Base-by-base conservation (phyloP, 2,113 vertebrate genomes). In the Spea multiplicata region DNA sequence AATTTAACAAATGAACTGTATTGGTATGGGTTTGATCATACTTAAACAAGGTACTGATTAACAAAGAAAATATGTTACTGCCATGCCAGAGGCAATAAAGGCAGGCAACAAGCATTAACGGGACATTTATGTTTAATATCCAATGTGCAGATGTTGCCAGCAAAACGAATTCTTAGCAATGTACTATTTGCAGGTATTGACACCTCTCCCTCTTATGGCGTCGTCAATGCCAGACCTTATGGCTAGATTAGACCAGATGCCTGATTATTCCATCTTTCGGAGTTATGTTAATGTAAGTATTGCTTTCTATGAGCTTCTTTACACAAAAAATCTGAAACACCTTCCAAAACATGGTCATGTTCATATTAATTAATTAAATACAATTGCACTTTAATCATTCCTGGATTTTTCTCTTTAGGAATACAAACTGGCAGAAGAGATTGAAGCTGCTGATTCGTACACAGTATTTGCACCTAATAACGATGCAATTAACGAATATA, bases 401-500 rank as follows among this genome's bases (percentile, higher is more conserved):
- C 3, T 53, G 55, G 81, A 44, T 82, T 66, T 45, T 4, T 66
- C 45, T 82, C 83, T 84, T 78, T 83, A 99, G 97, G 91, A 94
- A 76, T 93, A 96, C 68, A 88, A 87, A 50, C 87, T 99, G 86
- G 92, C 89, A 0, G 77, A 79, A 0, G 82, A 87, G 52, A 92
- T 99, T 4, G 93, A 96, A 83, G 87, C 82, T 0, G 87, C 88
- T 0, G 79, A 84, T 0, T 66, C 87, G 0, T 98, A 96, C 82
- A 97, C 97, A 0, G 75, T 98, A 70, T 99, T 99, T 78, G 94
- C 94, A 13, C 97, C 96, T 0, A 90, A 83, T 50, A 90, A 99
- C 0, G 66, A 84, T 0, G 97, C 95, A 73, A 85, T 99, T 71
- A 86, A 83, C 16, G 88, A 74, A 49, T 97, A 92, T 77, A 86